Conservation (phyloP, 2,113 vertebrate genomes). For the Festucalex cinctus region DNA sequence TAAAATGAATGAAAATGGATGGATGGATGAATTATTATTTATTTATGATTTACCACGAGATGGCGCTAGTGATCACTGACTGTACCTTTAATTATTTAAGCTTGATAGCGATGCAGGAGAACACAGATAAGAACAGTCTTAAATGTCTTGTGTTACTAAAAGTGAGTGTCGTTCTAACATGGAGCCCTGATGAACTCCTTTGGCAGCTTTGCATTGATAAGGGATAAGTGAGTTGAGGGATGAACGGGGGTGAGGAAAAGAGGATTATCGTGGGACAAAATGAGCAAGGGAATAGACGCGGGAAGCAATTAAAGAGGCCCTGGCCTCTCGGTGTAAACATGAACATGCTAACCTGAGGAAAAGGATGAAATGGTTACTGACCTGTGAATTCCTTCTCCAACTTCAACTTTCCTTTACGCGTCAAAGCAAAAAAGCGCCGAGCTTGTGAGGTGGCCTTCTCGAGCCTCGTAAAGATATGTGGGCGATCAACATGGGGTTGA, state of each 20-base stretch:
- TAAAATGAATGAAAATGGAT: too few relatives aligned
- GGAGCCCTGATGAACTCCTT: background rate
- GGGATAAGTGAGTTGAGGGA: conserved; percentile 11
- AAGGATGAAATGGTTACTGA: background rate
- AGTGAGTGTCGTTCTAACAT: background rate
- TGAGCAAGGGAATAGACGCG: conserved; percentile 21
- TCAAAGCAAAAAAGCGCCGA: background rate
- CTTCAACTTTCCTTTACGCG: background rate
- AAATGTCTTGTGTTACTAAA: background rate
- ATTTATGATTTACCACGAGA: too few relatives aligned
- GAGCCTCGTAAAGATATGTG: background rate
- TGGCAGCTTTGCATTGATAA: conserved; percentile 24
- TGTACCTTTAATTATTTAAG: too few relatives aligned
- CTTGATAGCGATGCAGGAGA: too few relatives aligned
- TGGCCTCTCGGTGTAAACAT: conserved; percentile 62
- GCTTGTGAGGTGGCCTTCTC: background rate
- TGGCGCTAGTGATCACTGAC: too few relatives aligned
- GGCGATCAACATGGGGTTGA: background rate
- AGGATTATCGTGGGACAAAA: conserved; percentile 42
- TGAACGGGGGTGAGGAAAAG: conserved; percentile 33
- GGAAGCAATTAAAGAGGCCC: conserved; percentile 16
- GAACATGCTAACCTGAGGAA: conserved; percentile 71
- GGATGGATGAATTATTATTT: too few relatives aligned
- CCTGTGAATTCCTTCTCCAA: conserved; percentile 12
- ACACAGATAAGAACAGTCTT: too few relatives aligned